A percentile compares a stretch with the other conserved stretches of the same genome.
Evolutionary conservation across 2,113 vertebrate species (phyloP).

Genomic region (Jaculus jaculus): DNA sequence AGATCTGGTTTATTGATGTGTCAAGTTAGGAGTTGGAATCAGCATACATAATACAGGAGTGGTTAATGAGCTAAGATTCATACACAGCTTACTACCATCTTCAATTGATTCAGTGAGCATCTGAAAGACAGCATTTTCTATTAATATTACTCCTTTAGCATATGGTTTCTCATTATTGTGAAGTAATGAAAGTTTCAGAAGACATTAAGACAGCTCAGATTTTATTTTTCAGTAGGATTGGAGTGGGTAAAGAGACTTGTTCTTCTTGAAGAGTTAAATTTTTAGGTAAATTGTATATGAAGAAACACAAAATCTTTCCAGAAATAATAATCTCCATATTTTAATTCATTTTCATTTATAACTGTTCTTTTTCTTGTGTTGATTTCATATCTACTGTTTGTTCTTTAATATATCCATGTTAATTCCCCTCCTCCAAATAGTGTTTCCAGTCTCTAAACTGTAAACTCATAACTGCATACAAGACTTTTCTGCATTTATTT

Average conservation of each 20-base stretch:
- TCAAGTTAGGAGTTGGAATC: conserved; percentile 64
- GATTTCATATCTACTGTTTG: background rate
- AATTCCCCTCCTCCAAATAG: background rate
- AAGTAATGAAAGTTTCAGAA: conserved; percentile 60
- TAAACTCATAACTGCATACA: background rate
- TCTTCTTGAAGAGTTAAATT: background rate
- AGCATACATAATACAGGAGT: conserved; percentile 59
- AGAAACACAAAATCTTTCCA: background rate
- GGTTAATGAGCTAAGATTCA: conserved; percentile 73
- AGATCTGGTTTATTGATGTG: conserved; percentile 73
- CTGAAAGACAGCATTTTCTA: conserved; percentile 71
- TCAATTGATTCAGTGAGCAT: conserved; percentile 69
- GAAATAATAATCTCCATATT: background rate
- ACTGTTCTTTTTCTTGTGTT: background rate
- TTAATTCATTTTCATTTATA: conserved; percentile 1
- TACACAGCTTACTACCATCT: conserved; percentile 66
- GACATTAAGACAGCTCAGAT: background rate
- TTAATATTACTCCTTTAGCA: conserved; percentile 70
- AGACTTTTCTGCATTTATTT: background rate
- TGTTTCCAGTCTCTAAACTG: background rate
- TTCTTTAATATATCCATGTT: background rate
- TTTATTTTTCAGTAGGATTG: conserved; percentile 18
- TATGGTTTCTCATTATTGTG: conserved; percentile 66
- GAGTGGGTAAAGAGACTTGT: background rate
- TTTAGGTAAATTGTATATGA: background rate